Conservation (phyloP, 2,797 vertebrate species). For the Periparus ater region DNA sequence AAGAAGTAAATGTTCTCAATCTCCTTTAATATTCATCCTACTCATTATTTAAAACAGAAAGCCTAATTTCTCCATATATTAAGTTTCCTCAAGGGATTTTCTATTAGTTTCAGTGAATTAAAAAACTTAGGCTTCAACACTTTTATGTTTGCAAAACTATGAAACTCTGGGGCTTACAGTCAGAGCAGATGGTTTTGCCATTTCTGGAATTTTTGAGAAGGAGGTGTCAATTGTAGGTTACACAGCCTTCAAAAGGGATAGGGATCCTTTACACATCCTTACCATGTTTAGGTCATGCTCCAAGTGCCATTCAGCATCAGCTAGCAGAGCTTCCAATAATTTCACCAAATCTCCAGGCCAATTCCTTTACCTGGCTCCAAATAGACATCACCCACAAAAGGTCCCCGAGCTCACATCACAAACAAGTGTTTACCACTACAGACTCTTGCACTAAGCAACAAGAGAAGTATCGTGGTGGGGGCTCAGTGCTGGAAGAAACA, state of each 20-base stretch:
- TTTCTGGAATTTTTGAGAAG: not conserved
- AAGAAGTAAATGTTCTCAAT: slow-evolving; percentile 62
- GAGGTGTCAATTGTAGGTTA: not conserved
- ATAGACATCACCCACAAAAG: not conserved
- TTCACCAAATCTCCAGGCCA: not conserved
- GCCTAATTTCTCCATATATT: slow-evolving; percentile 10
- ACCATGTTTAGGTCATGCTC: not conserved
- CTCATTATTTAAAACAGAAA: slow-evolving; percentile 52
- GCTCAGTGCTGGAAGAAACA: not conserved
- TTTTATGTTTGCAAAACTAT: not conserved
- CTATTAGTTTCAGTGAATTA: slow-evolving; percentile 50
- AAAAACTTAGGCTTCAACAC: not conserved
- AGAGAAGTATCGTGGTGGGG: not conserved
- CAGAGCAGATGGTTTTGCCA: not conserved
- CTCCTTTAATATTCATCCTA: slow-evolving; percentile 25
- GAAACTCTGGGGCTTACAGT: not conserved
- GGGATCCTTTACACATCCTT: not conserved
- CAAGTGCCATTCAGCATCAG: not conserved
- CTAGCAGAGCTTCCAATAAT: not conserved
- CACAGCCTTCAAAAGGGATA: not conserved
- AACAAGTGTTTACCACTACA: not conserved
- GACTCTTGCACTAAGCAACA: not conserved
- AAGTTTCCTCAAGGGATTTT: slow-evolving; percentile 48
- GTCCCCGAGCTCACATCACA: not conserved
- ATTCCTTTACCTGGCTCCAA: not conserved